A percentile compares a stretch with the other conserved stretches of the same genome.
These are phyloP conservation scores for Drosophila cracens DNA, from an alignment of 2,888 invertebrate genomes.

Conservation along the genomic window DNA sequence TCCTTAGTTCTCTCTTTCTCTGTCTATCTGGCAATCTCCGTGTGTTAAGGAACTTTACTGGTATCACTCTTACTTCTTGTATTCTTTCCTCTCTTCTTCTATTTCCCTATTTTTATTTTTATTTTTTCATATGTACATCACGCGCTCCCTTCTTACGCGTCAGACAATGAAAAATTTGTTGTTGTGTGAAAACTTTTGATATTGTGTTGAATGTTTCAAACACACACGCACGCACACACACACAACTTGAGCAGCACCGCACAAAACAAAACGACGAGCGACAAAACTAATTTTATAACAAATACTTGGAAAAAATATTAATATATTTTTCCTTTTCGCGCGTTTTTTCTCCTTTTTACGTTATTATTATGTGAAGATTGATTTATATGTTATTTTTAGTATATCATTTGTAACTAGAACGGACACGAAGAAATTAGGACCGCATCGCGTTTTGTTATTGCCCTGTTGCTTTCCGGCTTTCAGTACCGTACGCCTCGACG, in stretches of 20 bases:
- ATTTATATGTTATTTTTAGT: constrained; percentile 44
- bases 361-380: constrained; percentile 12
- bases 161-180: constrained; percentile 66
- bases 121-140: constrained; percentile 71
- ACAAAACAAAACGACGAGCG: constrained; percentile 54
- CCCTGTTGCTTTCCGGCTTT: constrained; percentile 54
- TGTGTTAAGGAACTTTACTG: constrained; percentile 67
- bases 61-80: constrained; percentile 51
- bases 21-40: constrained; percentile 15
- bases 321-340: constrained; percentile 33
- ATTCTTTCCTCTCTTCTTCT: constrained; percentile 31
- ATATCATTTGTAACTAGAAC: constrained; percentile 29
- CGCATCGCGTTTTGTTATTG: constrained; percentile 70
- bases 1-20: constrained; percentile 16
- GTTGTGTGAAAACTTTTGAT: constrained; percentile 38
- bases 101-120: neutral
- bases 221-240: constrained; percentile 34
- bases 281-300: constrained; percentile 27
- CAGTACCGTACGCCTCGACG: constrained; percentile 70
- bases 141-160: constrained; percentile 64
- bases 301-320: constrained; percentile 27
- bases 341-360: constrained; percentile 26
- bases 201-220: constrained; percentile 36
- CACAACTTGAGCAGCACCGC: constrained; percentile 47
- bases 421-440: constrained; percentile 66